Percentiles rank a stretch among this genome's conserved stretches.
Evolutionary conservation across 2,797 vertebrate species (phyloP).

Genomic region (Miichthys miiuy): DNA sequence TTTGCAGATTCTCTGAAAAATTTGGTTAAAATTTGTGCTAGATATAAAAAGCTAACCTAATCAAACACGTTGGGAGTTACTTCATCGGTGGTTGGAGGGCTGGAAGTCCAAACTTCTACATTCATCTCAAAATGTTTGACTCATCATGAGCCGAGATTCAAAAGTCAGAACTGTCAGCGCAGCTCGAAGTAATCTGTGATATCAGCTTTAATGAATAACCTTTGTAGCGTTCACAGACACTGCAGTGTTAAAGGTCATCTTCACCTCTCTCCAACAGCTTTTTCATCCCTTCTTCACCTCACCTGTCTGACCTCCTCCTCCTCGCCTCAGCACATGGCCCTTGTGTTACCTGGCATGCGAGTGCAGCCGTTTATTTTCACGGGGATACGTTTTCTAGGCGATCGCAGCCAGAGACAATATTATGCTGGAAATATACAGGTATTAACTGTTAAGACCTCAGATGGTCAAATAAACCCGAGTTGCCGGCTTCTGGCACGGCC

Average conservation of each 20-base stretch:
- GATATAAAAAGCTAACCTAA: too few species aligned
- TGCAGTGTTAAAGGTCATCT: not conserved
- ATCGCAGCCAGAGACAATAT: conserved; percentile 83
- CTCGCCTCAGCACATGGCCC: conserved; percentile 62
- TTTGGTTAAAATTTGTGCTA: too few species aligned
- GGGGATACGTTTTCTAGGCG: conserved; percentile 75
- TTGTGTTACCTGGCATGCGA: conserved; percentile 69
- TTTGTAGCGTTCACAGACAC: not conserved
- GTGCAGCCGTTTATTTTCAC: conserved; percentile 78
- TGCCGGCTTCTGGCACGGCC: conserved; percentile 46
- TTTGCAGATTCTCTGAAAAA: too few species aligned
- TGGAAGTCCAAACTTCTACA: too few species aligned
- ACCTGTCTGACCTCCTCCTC: conserved; percentile 42
- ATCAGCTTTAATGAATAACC: not conserved
- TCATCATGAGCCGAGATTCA: not conserved
- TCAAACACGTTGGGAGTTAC: too few species aligned
- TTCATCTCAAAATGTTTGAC: not conserved
- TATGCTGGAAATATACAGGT: conserved; percentile 84
- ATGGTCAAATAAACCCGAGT: conserved; percentile 81
- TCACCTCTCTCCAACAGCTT: not conserved
- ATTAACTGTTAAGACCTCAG: conserved; percentile 83
- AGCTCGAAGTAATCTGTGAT: not conserved
- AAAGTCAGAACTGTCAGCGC: not conserved
- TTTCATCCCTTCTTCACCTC: conserved; percentile 20
- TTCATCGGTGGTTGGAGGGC: too few species aligned